Percentiles rank a stretch among this genome's conserved stretches.
These are phyloP conservation scores for Ifrita kowaldi DNA, from an alignment of 2,113 vertebrate species.

Conservation along the genomic window DNA sequence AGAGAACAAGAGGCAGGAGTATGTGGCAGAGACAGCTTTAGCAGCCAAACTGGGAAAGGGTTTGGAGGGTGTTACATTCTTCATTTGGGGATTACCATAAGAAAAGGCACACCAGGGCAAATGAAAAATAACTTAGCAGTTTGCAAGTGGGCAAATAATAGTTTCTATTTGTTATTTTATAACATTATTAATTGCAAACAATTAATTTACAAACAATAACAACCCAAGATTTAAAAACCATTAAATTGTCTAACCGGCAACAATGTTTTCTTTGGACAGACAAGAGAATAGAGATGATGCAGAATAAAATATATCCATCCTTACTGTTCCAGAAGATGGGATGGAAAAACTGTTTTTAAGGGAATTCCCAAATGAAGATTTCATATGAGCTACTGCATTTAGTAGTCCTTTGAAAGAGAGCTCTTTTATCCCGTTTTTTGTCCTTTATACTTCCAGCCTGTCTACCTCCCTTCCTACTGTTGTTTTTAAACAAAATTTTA, in stretches of 20 bases:
- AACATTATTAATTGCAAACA: not conserved
- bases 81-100: not conserved
- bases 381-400: not conserved
- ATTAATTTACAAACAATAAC: not conserved
- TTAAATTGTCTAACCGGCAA: not conserved
- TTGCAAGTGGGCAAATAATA: not conserved
- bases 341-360: not conserved
- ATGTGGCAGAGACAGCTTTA: too few species aligned
- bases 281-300: not conserved
- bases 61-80: not conserved
- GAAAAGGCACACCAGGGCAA: not conserved
- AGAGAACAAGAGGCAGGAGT: not conserved
- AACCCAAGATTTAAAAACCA: not conserved
- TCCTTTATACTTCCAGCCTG: not conserved
- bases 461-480: not conserved
- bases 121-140: not conserved
- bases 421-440: not conserved
- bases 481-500: not conserved
- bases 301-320: not conserved
- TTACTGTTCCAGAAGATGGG: not conserved
- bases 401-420: not conserved
- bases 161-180: not conserved
- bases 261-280: not conserved
- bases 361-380: not conserved
- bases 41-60: not conserved